phyloP scores from a whole-genome alignment of 2,797 vertebrate species.

The Semaprochilodus insignis region DNA sequence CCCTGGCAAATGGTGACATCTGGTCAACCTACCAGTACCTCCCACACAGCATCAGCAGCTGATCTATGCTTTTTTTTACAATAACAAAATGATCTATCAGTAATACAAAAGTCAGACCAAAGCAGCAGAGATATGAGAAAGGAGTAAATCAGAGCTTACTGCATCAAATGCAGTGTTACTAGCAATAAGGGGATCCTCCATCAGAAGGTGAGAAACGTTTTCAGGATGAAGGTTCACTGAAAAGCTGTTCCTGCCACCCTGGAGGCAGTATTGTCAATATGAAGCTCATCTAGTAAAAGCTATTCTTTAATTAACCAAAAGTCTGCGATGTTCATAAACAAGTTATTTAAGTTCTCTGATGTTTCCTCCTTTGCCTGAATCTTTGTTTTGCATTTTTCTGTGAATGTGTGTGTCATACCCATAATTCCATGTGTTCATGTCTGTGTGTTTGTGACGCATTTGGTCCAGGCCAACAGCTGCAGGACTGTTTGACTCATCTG shows the following conservation, averaged over 20 bases:
- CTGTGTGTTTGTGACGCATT: constrained; percentile 65
- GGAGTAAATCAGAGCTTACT: too few species aligned
- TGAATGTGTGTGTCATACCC: constrained; percentile 6
- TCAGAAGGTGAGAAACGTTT: neutral
- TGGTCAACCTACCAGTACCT: neutral
- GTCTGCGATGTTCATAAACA: neutral
- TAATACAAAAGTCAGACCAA: neutral
- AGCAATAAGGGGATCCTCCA: neutral
- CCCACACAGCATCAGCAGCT: neutral
- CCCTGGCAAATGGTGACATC: too few species aligned
- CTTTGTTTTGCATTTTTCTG: constrained; percentile 24
- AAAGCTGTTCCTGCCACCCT: neutral
- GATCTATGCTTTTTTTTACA: neutral
- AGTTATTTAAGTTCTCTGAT: neutral
- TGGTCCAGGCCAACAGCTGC: constrained; percentile 57
- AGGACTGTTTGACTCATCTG: constrained; percentile 56
- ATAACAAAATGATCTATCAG: neutral
- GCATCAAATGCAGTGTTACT: neutral
- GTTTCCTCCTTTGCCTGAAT: neutral
- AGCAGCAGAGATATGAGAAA: neutral
- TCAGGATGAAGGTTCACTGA: neutral
- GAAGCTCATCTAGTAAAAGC: neutral
- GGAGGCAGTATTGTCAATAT: neutral
- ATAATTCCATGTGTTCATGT: constrained; percentile 18
- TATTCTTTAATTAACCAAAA: neutral